Evolutionary conservation across 2,888 invertebrate species (phyloP), one percentile per base, ranked within the genome.

Genomic region (Cheilosia vulpina): DNA sequence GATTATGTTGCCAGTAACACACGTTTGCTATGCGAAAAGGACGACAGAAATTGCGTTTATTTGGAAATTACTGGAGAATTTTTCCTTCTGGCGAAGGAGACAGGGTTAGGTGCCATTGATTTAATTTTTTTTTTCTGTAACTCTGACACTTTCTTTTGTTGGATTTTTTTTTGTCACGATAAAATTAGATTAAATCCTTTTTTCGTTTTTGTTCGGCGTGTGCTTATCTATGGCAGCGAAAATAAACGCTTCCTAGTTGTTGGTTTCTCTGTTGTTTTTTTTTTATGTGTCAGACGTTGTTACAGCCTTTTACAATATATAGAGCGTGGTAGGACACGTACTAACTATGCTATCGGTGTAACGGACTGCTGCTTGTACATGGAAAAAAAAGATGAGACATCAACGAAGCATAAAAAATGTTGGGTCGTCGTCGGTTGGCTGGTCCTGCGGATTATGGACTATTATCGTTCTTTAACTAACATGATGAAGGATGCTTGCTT

Each of bases 271-370:
- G 24, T 24, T 24, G 1, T 21, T 21, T 24, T 31, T 58, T 50
- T 34, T 75, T 43, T 75, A 55, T 47, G 62, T 52, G 63, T 65
- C 53, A 60, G 58, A 17, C 43, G 45, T 53, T 15, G 60, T 43
- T 52, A 24, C 62, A 63, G 75, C 69, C 81, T 76, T 82, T 82
- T 78, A 45, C 13, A 38, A 69, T 73, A 83, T 83, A 62, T 77
- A 68, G 65, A 65, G 55, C 62, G 21, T 57, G 27, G 34, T 27
- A 24, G 27, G 17, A 62, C 68, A 78, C 63, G 50, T 68, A 34
- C 31, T 58, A 11, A 34, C 31, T 58, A 11, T 34, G 77, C 31
- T 62, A 62, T 62, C 53, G 52, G 65, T 52, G 57, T 24, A 34
- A 65, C 38, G 47, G 45, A 53, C 34, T 45, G 34, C 9, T 45